Evolutionary conservation across 1,140 invertebrate genomes (phyloP).

Genomic region (Pogonus chalceus): DNA sequence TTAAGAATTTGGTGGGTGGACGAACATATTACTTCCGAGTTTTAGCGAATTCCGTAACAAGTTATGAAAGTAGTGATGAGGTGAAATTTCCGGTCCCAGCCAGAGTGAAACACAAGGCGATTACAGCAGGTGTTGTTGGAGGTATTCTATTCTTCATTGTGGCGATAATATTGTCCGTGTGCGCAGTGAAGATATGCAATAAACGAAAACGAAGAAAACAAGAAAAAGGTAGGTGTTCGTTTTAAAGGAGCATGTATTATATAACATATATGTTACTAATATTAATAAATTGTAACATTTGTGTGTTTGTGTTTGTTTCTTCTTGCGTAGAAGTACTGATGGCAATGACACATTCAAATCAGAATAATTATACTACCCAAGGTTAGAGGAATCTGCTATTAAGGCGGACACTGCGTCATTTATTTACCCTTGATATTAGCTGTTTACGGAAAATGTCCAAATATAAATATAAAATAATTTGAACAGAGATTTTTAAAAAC

Average conservation of each 20-base stretch:
- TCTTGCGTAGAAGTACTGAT: slow-evolving; percentile 7
- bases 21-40: slow-evolving; percentile 85
- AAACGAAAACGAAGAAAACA: slow-evolving; percentile 91
- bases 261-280: neutral
- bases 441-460: too few species aligned
- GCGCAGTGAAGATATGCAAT: slow-evolving; percentile 95
- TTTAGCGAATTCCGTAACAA: slow-evolving; percentile 71
- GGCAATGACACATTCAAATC: slow-evolving; percentile 6
- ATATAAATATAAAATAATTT: too few species aligned
- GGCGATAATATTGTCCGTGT: slow-evolving; percentile 89
- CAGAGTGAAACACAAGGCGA: slow-evolving; percentile 83
- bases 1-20: slow-evolving; percentile 82
- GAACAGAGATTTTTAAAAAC: too few species aligned
- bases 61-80: slow-evolving; percentile 72
- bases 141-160: slow-evolving; percentile 94
- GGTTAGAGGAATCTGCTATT: too few species aligned
- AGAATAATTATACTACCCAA: slow-evolving; percentile 7
- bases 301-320: slow-evolving; percentile 1
- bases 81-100: slow-evolving; percentile 79
- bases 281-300: neutral
- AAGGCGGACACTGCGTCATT: too few species aligned
- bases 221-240: slow-evolving; percentile 78
- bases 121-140: slow-evolving; percentile 86
- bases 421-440: too few species aligned
- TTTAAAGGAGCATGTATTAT: neutral